These are phyloP conservation scores for Mactromeris polynyma DNA, from an alignment of 2,888 invertebrate species.

Conservation along the genomic window DNA sequence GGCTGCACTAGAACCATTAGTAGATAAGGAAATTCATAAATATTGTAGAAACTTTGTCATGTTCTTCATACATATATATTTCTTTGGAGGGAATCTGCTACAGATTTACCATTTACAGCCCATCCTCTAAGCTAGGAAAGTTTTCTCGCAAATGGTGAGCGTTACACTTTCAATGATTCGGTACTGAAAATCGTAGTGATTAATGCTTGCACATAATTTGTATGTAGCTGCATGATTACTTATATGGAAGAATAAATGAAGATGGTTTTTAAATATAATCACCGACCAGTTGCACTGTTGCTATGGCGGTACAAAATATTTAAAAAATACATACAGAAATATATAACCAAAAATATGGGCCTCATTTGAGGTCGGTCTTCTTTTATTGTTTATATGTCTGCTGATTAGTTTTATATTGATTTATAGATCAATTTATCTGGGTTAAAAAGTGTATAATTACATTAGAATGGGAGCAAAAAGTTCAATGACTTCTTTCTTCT, in stretches of 20 bases:
- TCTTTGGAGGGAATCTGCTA: background rate
- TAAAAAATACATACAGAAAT: background rate
- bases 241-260: too few relatives aligned
- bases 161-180: background rate
- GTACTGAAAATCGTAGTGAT: too few relatives aligned
- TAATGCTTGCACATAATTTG: too few relatives aligned
- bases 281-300: too few relatives aligned
- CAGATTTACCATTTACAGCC: background rate
- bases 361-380: constrained; percentile 37
- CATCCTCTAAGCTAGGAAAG: background rate
- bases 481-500: too few relatives aligned
- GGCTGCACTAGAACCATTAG: background rate
- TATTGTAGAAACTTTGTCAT: background rate
- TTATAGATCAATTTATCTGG: background rate
- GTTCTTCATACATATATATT: background rate
- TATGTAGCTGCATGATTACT: too few relatives aligned
- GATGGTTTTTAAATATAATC: too few relatives aligned
- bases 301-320: background rate
- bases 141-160: background rate
- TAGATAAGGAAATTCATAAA: background rate
- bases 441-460: background rate
- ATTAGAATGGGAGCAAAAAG: too few relatives aligned
- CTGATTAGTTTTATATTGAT: background rate
- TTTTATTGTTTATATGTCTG: background rate
- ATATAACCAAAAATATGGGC: background rate